Conservation (phyloP, 2,113 vertebrate species). For the Pedetes capensis region DNA sequence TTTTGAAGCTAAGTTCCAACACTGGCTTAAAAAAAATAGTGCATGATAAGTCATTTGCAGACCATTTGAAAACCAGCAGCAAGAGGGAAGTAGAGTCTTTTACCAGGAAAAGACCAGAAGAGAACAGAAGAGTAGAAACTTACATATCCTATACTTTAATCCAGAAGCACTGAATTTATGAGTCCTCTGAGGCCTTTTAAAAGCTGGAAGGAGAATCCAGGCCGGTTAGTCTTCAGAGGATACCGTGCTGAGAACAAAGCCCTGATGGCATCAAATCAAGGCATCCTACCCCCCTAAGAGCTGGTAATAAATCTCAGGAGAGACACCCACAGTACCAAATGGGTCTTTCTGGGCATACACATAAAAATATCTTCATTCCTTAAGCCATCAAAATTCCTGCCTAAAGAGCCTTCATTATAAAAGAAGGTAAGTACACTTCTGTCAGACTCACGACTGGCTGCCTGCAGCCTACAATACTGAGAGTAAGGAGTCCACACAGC, state of each 20-base stretch:
- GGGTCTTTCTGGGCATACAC: slow-evolving; percentile 32
- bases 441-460: slow-evolving; percentile 72
- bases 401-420: slow-evolving; percentile 70
- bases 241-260: slow-evolving; percentile 58
- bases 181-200: slow-evolving; percentile 66
- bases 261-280: slow-evolving; percentile 15
- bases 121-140: slow-evolving; percentile 23
- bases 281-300: background rate
- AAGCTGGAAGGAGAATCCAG: slow-evolving; percentile 35
- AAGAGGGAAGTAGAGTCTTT: slow-evolving; percentile 28
- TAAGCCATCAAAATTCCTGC: slow-evolving; percentile 63
- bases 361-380: slow-evolving; percentile 64
- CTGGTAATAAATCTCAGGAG: slow-evolving; percentile 41
- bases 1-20: slow-evolving; percentile 26
- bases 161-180: slow-evolving; percentile 48
- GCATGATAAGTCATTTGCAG: slow-evolving; percentile 20
- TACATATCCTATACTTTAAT: slow-evolving; percentile 57
- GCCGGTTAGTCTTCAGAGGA: slow-evolving; percentile 65
- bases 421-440: slow-evolving; percentile 60
- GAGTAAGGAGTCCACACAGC: slow-evolving; percentile 70
- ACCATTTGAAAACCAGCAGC: slow-evolving; percentile 9
- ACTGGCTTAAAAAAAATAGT: background rate
- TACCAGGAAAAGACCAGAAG: slow-evolving; percentile 22
- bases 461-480: slow-evolving; percentile 45
- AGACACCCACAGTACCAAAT: slow-evolving; percentile 46